Conservation (phyloP, 2,888 invertebrate genomes). For the Chrysolina oricalcia region DNA sequence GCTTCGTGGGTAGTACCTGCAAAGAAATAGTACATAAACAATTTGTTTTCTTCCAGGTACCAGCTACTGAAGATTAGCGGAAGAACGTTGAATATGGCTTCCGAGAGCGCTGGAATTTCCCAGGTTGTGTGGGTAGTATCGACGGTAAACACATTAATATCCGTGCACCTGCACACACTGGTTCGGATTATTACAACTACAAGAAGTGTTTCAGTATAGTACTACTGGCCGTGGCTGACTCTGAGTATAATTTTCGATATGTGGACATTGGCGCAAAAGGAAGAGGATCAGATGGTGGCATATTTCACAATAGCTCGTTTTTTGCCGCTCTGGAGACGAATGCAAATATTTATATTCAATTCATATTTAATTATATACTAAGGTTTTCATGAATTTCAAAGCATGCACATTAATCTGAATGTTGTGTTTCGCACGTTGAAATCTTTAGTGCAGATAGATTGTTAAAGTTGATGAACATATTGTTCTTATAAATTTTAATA, state of each 20-base stretch:
- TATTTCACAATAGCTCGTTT: constrained; percentile 28
- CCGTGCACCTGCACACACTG: constrained; percentile 1
- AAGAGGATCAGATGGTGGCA: constrained; percentile 27
- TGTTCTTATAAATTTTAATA: no score
- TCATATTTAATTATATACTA: no score
- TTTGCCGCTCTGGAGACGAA: constrained; percentile 17
- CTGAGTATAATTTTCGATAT: constrained; percentile 1
- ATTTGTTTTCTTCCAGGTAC: constrained; percentile 19
- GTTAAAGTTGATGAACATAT: no score
- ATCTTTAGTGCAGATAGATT: no score
- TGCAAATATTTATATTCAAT: no score
- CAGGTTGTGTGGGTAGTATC: neutral
- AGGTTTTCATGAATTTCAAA: no score
- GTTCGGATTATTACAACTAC: constrained; percentile 22
- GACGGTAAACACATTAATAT: constrained; percentile 7
- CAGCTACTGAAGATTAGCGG: constrained; percentile 25
- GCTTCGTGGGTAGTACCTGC: neutral
- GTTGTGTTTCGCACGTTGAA: no score
- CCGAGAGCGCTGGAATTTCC: constrained; percentile 11
- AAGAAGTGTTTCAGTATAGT: constrained; percentile 18
- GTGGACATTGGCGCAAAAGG: constrained; percentile 23
- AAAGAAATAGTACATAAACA: neutral
- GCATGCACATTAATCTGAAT: no score
- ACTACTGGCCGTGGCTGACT: neutral
- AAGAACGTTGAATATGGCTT: constrained; percentile 20